A percentile compares a stretch with the other conserved stretches of the same genome.
These are phyloP conservation scores for Nasonia giraulti DNA, from an alignment of 1,140 invertebrate genomes.

Conservation along the genomic window DNA sequence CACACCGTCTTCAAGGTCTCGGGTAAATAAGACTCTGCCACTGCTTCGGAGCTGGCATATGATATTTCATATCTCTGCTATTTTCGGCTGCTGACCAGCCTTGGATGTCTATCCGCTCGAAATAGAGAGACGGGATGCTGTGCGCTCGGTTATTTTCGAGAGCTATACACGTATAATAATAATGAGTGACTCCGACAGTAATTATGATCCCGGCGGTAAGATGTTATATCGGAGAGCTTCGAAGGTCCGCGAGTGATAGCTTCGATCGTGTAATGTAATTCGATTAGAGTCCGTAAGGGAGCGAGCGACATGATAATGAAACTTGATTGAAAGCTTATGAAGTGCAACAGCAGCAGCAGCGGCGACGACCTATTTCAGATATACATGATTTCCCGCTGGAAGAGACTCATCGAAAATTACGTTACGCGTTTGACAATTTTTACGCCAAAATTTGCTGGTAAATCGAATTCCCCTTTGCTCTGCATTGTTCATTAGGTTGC, in stretches of 20 bases:
- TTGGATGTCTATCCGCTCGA: neutral
- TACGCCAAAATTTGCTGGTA: no score
- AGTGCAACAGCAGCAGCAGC: no score
- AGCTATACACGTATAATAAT: no score
- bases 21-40: conserved; percentile 8
- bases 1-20: conserved; percentile 15
- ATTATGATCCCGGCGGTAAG: neutral
- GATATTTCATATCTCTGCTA: neutral
- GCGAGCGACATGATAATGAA: conserved; percentile 3
- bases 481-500: no score
- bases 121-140: neutral
- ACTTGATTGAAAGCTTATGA: conserved; percentile 7
- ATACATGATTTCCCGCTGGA: neutral
- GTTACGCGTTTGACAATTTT: no score
- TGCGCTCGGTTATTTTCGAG: no score
- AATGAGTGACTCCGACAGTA: no score
- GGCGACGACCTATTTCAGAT: neutral
- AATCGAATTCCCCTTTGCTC: no score
- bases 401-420: neutral
- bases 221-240: neutral
- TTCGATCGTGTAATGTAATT: conserved; percentile 10
- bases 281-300: conserved; percentile 1
- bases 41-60: neutral
- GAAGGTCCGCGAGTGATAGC: neutral
- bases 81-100: conserved; percentile 4